Conservation (phyloP, 2,797 vertebrate genomes). For the Girardinus metallicus region DNA sequence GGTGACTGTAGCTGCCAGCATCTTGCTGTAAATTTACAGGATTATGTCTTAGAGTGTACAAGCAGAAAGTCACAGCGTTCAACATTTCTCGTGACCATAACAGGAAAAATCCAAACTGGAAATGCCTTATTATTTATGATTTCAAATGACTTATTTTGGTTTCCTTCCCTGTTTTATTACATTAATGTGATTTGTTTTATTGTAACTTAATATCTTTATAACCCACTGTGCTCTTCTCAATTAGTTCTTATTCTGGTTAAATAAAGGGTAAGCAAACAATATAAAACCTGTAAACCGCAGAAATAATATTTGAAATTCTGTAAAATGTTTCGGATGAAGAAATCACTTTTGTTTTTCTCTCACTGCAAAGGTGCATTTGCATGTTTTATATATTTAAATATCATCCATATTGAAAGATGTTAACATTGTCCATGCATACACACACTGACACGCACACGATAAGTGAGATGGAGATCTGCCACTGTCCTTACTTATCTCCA, state of each 20-base stretch:
- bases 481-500: conserved; percentile 44
- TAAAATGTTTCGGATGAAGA: not conserved
- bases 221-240: too few species aligned
- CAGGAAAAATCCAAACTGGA: not conserved
- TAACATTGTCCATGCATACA: not conserved
- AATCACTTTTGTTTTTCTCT: not conserved
- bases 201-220: too few species aligned
- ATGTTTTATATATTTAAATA: not conserved
- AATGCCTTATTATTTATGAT: not conserved
- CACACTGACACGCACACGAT: not conserved
- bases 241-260: too few species aligned
- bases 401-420: too few species aligned
- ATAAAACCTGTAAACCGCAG: not conserved
- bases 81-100: not conserved
- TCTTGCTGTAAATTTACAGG: too few species aligned
- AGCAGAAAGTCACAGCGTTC: too few species aligned
- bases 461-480: conserved; percentile 12
- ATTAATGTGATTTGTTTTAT: not conserved
- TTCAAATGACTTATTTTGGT: not conserved
- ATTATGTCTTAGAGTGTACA: too few species aligned
- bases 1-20: too few species aligned
- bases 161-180: not conserved
- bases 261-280: too few species aligned
- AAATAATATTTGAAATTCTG: not conserved
- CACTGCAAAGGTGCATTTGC: not conserved